Conservation (phyloP, 2,113 vertebrate species). For the Anolis sagrei region DNA sequence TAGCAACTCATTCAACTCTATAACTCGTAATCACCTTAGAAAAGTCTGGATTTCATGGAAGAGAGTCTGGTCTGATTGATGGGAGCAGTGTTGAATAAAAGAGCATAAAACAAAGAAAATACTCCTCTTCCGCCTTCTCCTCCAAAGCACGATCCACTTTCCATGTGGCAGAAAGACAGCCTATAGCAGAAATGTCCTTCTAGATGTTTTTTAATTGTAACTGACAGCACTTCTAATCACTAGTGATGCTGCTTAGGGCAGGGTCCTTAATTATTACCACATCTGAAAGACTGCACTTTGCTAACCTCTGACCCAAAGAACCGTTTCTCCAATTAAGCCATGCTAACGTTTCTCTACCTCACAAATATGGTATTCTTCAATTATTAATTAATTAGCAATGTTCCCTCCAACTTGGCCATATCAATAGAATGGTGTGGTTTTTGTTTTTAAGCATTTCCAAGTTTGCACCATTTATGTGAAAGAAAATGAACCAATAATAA, state of each 20-base stretch:
- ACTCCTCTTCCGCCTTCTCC: not conserved
- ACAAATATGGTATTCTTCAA: not conserved
- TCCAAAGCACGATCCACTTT: not conserved
- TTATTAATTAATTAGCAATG: not conserved
- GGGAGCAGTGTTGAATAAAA: not conserved
- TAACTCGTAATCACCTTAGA: not conserved
- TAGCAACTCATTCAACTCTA: too few species aligned
- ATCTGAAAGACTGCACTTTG: not conserved
- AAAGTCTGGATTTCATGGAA: not conserved
- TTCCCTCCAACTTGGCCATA: not conserved
- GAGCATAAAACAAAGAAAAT: not conserved
- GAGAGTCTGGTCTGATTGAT: not conserved
- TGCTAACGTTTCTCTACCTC: not conserved
- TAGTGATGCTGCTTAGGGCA: too few species aligned
- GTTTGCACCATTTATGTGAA: not conserved
- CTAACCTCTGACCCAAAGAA: not conserved
- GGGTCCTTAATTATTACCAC: too few species aligned
- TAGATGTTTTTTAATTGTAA: too few species aligned
- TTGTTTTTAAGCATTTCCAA: not conserved
- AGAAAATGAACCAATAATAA: too few species aligned
- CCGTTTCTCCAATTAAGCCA: not conserved
- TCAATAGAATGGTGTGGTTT: not conserved
- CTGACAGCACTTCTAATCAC: too few species aligned
- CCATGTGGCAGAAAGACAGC: not conserved
- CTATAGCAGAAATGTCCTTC: too few species aligned